A percentile compares a stretch with the other conserved stretches of the same genome.
These are phyloP conservation scores for Halictus rubicundus DNA, from an alignment of 1,140 invertebrate genomes.

Conservation along the genomic window DNA sequence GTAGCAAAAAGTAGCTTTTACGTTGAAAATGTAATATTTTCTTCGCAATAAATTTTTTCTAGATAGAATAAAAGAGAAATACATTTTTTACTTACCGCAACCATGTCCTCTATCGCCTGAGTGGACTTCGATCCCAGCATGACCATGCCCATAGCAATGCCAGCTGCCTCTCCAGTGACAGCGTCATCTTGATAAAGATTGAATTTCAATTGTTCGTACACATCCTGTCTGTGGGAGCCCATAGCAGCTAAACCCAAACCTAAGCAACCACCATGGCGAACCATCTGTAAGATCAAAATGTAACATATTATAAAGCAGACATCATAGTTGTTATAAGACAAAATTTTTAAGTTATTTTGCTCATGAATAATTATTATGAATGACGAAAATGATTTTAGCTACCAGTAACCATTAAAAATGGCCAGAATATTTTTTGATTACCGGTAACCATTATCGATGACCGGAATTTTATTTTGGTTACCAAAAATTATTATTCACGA, in stretches of 20 bases:
- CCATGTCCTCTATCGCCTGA: constrained; percentile 96
- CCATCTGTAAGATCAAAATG: constrained; percentile 82
- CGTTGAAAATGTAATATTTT: no score
- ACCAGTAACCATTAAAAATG: no score
- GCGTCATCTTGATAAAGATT: constrained; percentile 99
- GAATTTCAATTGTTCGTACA: constrained; percentile 98
- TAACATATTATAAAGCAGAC: neutral
- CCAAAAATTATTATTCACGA: no score
- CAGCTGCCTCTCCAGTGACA: constrained; percentile 98
- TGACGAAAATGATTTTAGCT: no score
- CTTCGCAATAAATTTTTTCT: no score
- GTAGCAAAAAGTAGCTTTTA: no score
- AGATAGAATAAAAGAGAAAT: neutral
- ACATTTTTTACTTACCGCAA: constrained; percentile 83
- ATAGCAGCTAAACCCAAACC: constrained; percentile 98
- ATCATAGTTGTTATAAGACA: no score
- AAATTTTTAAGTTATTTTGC: no score
- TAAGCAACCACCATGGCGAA: constrained; percentile 97
- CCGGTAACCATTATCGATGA: no score
- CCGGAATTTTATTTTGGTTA: no score
- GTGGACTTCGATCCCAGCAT: constrained; percentile 97
- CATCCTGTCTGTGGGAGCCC: constrained; percentile 96
- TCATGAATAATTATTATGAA: no score
- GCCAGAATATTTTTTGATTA: no score
- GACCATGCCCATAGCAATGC: constrained; percentile 98